Base-by-base conservation (phyloP, 2,888 invertebrate genomes). In the Macaria liturata region DNA sequence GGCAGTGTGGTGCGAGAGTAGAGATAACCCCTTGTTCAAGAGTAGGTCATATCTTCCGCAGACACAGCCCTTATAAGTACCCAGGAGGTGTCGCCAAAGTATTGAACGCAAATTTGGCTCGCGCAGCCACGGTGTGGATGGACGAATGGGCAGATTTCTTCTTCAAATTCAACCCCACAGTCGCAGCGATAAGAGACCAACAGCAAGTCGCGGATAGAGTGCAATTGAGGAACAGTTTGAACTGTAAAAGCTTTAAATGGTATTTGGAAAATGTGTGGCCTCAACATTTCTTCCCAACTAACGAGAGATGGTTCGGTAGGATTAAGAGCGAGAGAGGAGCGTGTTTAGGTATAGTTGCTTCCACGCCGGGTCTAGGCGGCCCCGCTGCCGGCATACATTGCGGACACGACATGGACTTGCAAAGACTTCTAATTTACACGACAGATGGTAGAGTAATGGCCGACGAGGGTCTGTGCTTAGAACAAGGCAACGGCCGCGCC, bases 81-180 rank as follows among this genome's bases (percentile, higher is more conserved):
- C 97, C 97, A 0, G 98, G 98, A 0, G 99, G 98, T 0, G 96
- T 98, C 4, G 94, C 94, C 0, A 95, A 96, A 68, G 95, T 97
- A n/a, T 92, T 99, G 1, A 96, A 97, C 68, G 94, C 96, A 0
- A 99, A 99, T 88, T 92, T 98, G 40, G 98, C 98, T 0, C 92
- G 99, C 58, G 98, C 98, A 0, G 98, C 98, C 0, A 93, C 96
- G 3, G 99, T 99, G 0, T 99, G 99, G 99, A 97, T 99, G 97
- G 99, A 99, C 78, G 97, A 99, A 55, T 99, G 98, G 96, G 96
- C 97, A 8, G 95, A 97, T 63, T 98, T 98, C 83, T 97, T 95
- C 76, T 97, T 97, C 81, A 96, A 96, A 78, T 96, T 97, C 70
- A 97, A 97, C 76, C 95, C 93, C 67, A 93, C 95, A 43, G 94